Evolutionary conservation across 2,888 invertebrate genomes (phyloP).

Genomic region (Tenthredo mesomela): DNA sequence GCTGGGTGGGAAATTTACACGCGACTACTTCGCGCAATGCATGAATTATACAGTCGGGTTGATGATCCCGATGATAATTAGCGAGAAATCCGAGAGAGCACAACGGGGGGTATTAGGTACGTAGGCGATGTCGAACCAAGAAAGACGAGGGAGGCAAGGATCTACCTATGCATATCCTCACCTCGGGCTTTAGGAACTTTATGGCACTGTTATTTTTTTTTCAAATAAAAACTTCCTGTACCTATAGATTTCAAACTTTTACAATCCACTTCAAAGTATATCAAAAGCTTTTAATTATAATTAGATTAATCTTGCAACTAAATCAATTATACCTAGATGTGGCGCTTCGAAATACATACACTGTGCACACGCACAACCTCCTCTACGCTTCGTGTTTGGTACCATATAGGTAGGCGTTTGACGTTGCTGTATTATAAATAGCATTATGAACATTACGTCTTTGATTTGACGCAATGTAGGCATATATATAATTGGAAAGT

Average conservation of each 20-base stretch:
- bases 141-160: not conserved
- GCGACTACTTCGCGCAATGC: slow-evolving; percentile 48
- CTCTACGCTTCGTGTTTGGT: too few relatives aligned
- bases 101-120: slow-evolving; percentile 21
- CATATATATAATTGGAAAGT: too few relatives aligned
- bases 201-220: not conserved
- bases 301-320: not conserved
- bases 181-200: slow-evolving; percentile 6
- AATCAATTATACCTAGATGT: too few relatives aligned
- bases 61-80: slow-evolving; percentile 58
- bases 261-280: not conserved
- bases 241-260: not conserved
- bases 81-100: slow-evolving; percentile 43
- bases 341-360: too few relatives aligned
- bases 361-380: too few relatives aligned
- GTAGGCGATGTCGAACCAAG: slow-evolving; percentile 31
- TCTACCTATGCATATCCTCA: not conserved
- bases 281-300: not conserved
- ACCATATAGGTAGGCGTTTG: too few relatives aligned
- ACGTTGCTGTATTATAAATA: too few relatives aligned
- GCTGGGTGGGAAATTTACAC: slow-evolving; percentile 40
- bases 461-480: too few relatives aligned
- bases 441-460: too few relatives aligned
- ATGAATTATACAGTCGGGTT: slow-evolving; percentile 51
- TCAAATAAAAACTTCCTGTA: not conserved